Percentiles rank a stretch among this genome's conserved stretches.
phyloP scores from a whole-genome alignment of 1,140 invertebrate genomes.

The Choristoneura fumiferana region DNA sequence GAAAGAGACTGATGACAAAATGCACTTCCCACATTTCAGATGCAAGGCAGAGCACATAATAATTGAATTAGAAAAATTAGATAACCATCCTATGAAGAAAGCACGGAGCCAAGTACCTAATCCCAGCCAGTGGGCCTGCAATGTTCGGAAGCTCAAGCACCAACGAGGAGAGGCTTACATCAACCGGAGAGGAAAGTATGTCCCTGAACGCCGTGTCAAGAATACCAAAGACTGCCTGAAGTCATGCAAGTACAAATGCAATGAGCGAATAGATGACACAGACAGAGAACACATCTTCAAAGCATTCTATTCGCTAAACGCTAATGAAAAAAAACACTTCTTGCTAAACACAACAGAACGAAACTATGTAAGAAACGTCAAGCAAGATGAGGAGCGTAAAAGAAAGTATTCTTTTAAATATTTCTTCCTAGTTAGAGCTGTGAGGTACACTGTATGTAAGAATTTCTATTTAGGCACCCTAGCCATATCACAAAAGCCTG shows the following conservation, averaged over 20 bases:
- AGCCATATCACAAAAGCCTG: conserved; percentile 68
- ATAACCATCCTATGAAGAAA: conserved; percentile 35
- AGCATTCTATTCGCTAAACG: conserved; percentile 67
- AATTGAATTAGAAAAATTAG: conserved; percentile 21
- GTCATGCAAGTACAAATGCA: conserved; percentile 65
- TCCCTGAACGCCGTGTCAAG: conserved; percentile 51
- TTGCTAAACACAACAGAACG: conserved; percentile 66
- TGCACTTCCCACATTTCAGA: conserved; percentile 38
- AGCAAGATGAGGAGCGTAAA: conserved; percentile 39
- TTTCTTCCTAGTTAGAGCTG: conserved; percentile 59
- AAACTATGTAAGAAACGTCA: conserved; percentile 45
- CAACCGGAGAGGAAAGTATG: conserved; percentile 61
- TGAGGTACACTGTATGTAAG: conserved; percentile 63
- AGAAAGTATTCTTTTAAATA: conserved; percentile 66
- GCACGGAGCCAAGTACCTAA: conserved; percentile 46
- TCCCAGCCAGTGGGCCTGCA: conserved; percentile 61
- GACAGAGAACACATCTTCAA: conserved; percentile 68
- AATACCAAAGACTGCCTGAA: conserved; percentile 66
- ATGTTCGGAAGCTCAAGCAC: conserved; percentile 63
- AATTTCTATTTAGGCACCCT: conserved; percentile 71
- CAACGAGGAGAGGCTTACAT: conserved; percentile 68
- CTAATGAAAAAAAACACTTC: conserved; percentile 70
- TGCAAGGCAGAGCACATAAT: conserved; percentile 37
- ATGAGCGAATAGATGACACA: conserved; percentile 52
- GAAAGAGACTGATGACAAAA: too few relatives aligned